phyloP scores from a whole-genome alignment of 2,888 invertebrate genomes.

The Xestia xanthographa region DNA sequence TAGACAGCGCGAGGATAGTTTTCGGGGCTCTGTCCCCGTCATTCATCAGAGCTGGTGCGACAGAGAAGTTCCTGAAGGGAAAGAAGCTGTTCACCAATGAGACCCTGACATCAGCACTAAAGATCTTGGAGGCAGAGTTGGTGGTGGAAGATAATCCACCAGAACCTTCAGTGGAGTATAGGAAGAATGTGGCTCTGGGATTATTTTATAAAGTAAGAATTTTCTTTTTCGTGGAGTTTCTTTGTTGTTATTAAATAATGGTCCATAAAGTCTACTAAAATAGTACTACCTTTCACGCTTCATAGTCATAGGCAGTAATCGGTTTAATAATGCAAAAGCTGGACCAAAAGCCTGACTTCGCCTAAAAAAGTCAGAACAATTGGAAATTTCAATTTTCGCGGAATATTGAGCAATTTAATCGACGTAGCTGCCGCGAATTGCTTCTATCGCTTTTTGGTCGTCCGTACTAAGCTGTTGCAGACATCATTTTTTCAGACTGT shows the following conservation, averaged over 20 bases:
- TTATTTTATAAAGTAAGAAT: constrained; percentile 28
- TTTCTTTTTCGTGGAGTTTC: neutral
- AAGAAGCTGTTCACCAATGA: constrained; percentile 81
- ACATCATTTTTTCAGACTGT: neutral
- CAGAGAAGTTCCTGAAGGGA: constrained; percentile 86
- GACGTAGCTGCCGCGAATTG: constrained; percentile 11
- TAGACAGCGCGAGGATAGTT: constrained; percentile 86
- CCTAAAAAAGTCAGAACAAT: constrained; percentile 15
- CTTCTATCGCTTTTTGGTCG: constrained; percentile 14
- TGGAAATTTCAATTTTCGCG: constrained; percentile 20
- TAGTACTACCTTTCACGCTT: neutral
- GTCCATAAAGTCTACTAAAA: neutral
- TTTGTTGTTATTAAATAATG: neutral
- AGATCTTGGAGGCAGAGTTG: constrained; percentile 73
- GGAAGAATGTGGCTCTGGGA: constrained; percentile 17
- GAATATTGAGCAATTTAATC: constrained; percentile 21
- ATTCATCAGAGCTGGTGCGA: constrained; percentile 85
- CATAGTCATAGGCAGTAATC: neutral
- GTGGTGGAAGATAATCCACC: constrained; percentile 81
- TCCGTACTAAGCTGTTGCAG: neutral
- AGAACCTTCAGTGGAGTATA: constrained; percentile 90
- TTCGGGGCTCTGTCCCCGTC: constrained; percentile 89
- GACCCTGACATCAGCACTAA: constrained; percentile 80
- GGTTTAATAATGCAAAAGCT: neutral
- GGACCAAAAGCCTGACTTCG: neutral